phyloP scores from a whole-genome alignment of 2,888 invertebrate genomes.

The Scaptomyza caliginosa region DNA sequence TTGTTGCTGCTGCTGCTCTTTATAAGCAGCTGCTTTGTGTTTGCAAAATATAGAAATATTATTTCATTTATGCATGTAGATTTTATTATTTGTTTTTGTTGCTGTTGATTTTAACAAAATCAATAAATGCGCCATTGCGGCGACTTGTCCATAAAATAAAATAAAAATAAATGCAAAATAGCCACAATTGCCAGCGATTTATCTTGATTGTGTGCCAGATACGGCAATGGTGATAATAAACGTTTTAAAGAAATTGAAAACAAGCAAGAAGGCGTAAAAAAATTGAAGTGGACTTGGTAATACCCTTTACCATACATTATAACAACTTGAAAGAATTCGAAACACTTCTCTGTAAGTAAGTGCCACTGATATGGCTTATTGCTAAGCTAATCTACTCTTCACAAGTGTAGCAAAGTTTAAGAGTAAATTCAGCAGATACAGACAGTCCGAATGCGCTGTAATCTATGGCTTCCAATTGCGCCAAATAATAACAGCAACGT shows the following conservation, averaged over 20 bases:
- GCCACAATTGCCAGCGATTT: constrained; percentile 71
- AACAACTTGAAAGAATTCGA: too few relatives aligned
- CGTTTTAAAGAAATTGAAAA: constrained; percentile 66
- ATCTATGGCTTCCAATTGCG: constrained; percentile 44
- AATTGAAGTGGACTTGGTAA: background rate
- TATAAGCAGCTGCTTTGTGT: constrained; percentile 21
- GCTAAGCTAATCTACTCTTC: background rate
- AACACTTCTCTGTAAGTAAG: too few relatives aligned
- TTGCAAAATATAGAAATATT: constrained; percentile 23
- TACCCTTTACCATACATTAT: background rate
- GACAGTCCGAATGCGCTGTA: constrained; percentile 23
- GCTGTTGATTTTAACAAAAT: constrained; percentile 61
- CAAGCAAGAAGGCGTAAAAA: background rate
- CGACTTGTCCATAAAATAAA: constrained; percentile 71
- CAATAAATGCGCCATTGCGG: constrained; percentile 69
- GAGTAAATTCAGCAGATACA: constrained; percentile 2
- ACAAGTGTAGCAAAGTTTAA: background rate
- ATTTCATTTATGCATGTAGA: constrained; percentile 17
- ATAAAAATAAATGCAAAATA: constrained; percentile 63
- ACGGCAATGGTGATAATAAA: constrained; percentile 60
- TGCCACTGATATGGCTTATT: too few relatives aligned
- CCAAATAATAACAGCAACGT: constrained; percentile 37
- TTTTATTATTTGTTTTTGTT: constrained; percentile 27
- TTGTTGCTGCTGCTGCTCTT: background rate
- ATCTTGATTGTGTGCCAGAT: constrained; percentile 68